These are phyloP conservation scores for Sphaerophoria taeniata DNA, from an alignment of 2,888 invertebrate genomes.

Conservation along the genomic window DNA sequence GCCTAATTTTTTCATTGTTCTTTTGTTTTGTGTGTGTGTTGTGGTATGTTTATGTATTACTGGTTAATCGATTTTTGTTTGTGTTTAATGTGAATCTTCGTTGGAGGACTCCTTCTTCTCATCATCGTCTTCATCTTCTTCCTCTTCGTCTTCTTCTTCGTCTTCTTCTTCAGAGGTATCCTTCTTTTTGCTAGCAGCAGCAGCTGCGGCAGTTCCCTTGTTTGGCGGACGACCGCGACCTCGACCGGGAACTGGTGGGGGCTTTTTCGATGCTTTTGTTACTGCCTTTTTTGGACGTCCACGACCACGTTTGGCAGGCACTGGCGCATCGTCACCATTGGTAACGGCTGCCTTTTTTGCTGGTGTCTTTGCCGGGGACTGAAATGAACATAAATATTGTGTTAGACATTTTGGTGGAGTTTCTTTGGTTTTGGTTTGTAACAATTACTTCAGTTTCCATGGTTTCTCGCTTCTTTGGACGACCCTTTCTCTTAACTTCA, in stretches of 20 bases:
- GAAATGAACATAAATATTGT: neutral
- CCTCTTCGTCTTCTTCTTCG: conserved; percentile 52
- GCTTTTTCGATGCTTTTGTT: conserved; percentile 17
- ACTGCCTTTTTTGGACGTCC: conserved; percentile 60
- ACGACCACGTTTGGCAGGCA: conserved; percentile 60
- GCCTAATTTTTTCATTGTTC: conserved; percentile 16
- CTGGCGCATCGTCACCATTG: conserved; percentile 54
- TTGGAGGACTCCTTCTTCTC: conserved; percentile 61
- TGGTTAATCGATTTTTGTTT: conserved; percentile 22
- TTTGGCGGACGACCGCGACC: conserved; percentile 66
- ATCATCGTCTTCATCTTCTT: conserved; percentile 43
- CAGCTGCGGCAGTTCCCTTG: neutral
- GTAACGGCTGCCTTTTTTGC: conserved; percentile 46
- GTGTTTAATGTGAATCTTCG: conserved; percentile 46
- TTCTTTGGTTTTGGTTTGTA: neutral
- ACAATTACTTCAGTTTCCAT: conserved; percentile 39
- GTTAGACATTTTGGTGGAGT: neutral
- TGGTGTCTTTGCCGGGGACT: conserved; percentile 12
- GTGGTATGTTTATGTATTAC: conserved; percentile 53
- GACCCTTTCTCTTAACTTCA: conserved; percentile 56
- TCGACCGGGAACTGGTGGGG: conserved; percentile 47
- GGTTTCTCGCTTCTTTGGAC: conserved; percentile 65
- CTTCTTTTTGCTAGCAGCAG: conserved; percentile 36
- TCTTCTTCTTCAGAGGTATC: conserved; percentile 45
- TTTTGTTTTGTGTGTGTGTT: conserved; percentile 45